A percentile compares a stretch with the other conserved stretches of the same genome.
Evolutionary conservation across 2,797 vertebrate species (phyloP).

Genomic region (Sebastes jordani): DNA sequence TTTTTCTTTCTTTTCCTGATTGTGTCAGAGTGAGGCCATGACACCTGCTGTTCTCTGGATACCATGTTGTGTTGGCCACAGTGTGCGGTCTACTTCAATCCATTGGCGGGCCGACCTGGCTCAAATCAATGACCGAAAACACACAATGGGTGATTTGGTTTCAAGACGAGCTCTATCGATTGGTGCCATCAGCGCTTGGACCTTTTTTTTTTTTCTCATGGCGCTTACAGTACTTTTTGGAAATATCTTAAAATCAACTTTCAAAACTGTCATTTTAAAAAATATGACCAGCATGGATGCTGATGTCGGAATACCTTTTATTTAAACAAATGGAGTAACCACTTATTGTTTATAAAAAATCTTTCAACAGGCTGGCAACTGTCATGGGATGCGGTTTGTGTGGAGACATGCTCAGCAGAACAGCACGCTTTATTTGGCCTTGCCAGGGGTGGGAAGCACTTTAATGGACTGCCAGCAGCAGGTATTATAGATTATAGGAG

Average conservation of each 20-base stretch:
- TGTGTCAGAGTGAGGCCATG: constrained; percentile 46
- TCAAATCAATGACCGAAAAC: constrained; percentile 66
- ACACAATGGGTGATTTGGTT: constrained; percentile 53
- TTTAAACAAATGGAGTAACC: background rate
- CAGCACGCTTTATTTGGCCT: constrained; percentile 27
- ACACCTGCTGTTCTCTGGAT: constrained; percentile 54
- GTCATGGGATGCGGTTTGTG: background rate
- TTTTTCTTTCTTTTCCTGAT: constrained; percentile 33
- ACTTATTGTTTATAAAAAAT: background rate
- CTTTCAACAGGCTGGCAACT: constrained; percentile 6
- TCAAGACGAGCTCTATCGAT: constrained; percentile 45
- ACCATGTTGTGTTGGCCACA: constrained; percentile 49
- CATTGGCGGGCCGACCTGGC: constrained; percentile 52
- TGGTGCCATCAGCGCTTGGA: background rate
- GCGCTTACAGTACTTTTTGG: background rate
- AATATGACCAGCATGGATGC: background rate
- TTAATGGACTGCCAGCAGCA: constrained; percentile 43
- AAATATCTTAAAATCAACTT: background rate
- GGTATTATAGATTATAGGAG: background rate
- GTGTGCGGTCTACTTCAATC: constrained; percentile 51
- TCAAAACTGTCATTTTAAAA: background rate
- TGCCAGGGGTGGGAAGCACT: background rate
- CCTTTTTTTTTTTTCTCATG: background rate
- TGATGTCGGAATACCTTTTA: too few relatives aligned
- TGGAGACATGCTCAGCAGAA: constrained; percentile 21